Evolutionary conservation across 2,113 vertebrate genomes (phyloP), one percentile per base, ranked within the genome.

Genomic region (Aleadryas rufinucha): DNA sequence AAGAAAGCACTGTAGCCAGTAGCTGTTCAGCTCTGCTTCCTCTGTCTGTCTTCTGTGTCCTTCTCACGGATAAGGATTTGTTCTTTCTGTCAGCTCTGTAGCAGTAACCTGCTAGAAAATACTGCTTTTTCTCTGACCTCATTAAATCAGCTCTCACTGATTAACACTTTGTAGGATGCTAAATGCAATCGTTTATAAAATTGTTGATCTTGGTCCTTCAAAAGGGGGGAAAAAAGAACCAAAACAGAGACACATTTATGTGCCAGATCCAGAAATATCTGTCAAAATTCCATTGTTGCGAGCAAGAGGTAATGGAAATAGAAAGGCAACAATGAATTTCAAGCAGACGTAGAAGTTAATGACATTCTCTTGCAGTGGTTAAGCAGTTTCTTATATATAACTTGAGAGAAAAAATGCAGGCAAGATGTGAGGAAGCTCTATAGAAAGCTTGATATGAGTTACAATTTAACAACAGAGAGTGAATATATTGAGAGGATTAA

Each of bases 1-100:
- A 97, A 94, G 98, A 97, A 97, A 93, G 98, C 96, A 93, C 97
- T 97, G 96, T 98, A 98, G 98, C 96, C 96, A 86, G 95, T 98
- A 98, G 98, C 98, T 97, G 97, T 95, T 97, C 97, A 98, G 94
- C 97, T 98, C 97, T 98, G 97, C 98, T 98, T 98, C 97, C 96
- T 98, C 78, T 98, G 98, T 98, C 97, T 99, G 98, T 98, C 97
- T 97, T 98, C 97, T 98, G 94, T 98, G 93, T 98, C 97, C 95
- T 98, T 95, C 97, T 98, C 97, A 96, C 84, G 71, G 95, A 98
- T 98, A 93, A 98, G 96, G 97, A 97, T 96, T 97, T 97, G 95
- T 97, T 97, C 90, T 97, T 92, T 97, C 93, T 97, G 94, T 96
- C 95, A 97, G 93, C 97, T 96, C 26, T 96, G 95, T 97, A 98